Evolutionary conservation across 2,797 vertebrate species (phyloP), one percentile per base, ranked within the genome.

Genomic region (Danio choprae): DNA sequence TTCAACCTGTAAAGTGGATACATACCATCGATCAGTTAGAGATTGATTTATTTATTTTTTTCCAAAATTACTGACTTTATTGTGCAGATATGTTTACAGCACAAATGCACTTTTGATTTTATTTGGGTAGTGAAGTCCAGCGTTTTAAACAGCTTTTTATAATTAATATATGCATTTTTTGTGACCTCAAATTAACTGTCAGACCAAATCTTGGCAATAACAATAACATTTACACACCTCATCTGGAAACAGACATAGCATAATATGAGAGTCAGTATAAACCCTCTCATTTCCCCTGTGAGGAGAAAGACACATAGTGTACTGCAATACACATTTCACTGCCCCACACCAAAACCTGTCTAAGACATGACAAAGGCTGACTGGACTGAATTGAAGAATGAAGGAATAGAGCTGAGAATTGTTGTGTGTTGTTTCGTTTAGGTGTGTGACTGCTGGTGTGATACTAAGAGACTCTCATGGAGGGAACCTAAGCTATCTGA

Each of bases 221-320:
- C 64, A 62, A 56, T 74, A 68, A 81, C 79, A 83, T 81, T 82
- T 77, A 77, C 68, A 59, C 56, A 50, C 40, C 69, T 70, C 68
- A 59, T 75, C 80, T 67, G 60, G 15, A 77, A 51, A 2, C 56
- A 65, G 58, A 15, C 50, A 56, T 74, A 74, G 41, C 68, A 85
- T 83, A 77, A 80, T 74, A 51, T 75, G 65, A 84, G 80, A 74
- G 55, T 58, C 40, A 1, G 67, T 81, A 51, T 62, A 59, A 76
- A 73, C 48, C 59, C 80, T 74, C 29, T 85, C 71, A 71, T 85
- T 85, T 80, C 67, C 77, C 74, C 72, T 64, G 67, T 81, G 67
- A 76, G 59, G 69, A 79, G 67, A 59, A 22, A 76, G 72, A 53
- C 43, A 53, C n/a, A n/a, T n/a, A n/a, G n/a, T n/a, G n/a, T n/a